These are phyloP conservation scores for Tachyglossus aculeatus DNA, from an alignment of 2,797 vertebrate genomes.

Conservation along the genomic window DNA sequence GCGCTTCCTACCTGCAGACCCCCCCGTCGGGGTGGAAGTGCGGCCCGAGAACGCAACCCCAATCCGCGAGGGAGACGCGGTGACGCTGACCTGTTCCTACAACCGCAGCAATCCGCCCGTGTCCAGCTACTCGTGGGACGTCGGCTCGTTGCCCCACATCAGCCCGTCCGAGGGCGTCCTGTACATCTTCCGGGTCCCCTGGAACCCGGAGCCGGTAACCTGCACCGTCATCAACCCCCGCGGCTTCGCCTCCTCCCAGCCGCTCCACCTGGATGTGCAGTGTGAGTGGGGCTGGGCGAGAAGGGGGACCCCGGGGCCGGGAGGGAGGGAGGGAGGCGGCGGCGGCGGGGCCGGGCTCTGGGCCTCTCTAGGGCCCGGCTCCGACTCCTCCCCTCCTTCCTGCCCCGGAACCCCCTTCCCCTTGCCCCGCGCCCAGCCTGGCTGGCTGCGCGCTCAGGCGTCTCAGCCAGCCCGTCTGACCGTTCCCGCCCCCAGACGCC, in stretches of 20 bases:
- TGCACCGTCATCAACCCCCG: constrained; percentile 37
- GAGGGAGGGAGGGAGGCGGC: neutral
- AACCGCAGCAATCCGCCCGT: constrained; percentile 41
- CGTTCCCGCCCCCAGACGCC: constrained; percentile 38
- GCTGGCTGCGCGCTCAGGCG: too few relatives aligned
- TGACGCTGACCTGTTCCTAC: constrained; percentile 42
- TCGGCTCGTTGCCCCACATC: rapidly evolving
- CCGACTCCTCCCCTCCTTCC: too few relatives aligned
- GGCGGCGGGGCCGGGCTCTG: neutral
- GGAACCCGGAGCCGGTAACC: neutral
- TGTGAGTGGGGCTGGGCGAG: constrained; percentile 41
- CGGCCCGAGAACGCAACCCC: neutral
- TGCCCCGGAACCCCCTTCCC: too few relatives aligned
- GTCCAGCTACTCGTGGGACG: neutral
- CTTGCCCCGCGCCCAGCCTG: too few relatives aligned
- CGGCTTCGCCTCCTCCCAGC: neutral
- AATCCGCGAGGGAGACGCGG: constrained; percentile 41
- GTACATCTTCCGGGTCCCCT: neutral
- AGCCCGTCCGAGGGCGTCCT: rapidly evolving
- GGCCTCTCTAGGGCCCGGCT: too few relatives aligned
- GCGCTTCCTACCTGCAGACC: constrained; percentile 34
- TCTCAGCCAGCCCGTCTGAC: too few relatives aligned
- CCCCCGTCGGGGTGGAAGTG: constrained; percentile 33
- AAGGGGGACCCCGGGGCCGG: neutral
- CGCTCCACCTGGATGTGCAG: constrained; percentile 17